These are phyloP conservation scores for Apus apus DNA, from an alignment of 2,113 vertebrate species.

Conservation along the genomic window DNA sequence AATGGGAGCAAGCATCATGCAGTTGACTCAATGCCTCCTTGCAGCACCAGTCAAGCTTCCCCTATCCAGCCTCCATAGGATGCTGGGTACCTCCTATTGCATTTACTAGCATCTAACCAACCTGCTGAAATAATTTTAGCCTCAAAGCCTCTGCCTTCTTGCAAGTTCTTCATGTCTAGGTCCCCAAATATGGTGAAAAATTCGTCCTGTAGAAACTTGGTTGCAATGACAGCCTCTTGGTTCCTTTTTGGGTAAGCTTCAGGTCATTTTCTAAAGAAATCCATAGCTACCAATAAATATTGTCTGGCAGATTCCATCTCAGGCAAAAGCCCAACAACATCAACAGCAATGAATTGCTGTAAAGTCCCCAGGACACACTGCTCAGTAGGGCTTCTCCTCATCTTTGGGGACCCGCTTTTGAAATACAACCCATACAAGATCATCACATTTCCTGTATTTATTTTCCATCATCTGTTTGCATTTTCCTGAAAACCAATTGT, in stretches of 20 bases:
- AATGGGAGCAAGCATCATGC: not conserved
- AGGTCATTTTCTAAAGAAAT: conserved; percentile 48
- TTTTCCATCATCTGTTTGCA: not conserved
- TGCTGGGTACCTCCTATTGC: not conserved
- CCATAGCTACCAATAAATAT: conserved; percentile 66
- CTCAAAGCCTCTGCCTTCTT: not conserved
- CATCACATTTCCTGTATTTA: not conserved
- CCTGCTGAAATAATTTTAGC: not conserved
- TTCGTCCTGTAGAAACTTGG: not conserved
- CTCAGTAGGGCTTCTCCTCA: not conserved
- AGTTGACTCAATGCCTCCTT: not conserved
- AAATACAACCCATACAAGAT: not conserved
- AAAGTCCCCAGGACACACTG: not conserved
- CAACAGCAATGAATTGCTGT: not conserved
- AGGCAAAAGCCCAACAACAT: conserved; percentile 38
- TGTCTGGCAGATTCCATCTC: conserved; percentile 29
- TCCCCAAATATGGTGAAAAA: conserved; percentile 66
- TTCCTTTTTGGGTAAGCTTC: conserved; percentile 59
- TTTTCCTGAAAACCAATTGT: not conserved
- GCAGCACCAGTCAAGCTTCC: not conserved
- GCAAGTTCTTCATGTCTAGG: not conserved
- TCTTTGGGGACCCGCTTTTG: not conserved
- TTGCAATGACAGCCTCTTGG: not conserved
- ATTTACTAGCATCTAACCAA: not conserved
- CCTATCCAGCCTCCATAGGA: not conserved